Evolutionary conservation across 2,888 invertebrate genomes (phyloP), one percentile per base, ranked within the genome.

Genomic region (Luffia ferchaultella): DNA sequence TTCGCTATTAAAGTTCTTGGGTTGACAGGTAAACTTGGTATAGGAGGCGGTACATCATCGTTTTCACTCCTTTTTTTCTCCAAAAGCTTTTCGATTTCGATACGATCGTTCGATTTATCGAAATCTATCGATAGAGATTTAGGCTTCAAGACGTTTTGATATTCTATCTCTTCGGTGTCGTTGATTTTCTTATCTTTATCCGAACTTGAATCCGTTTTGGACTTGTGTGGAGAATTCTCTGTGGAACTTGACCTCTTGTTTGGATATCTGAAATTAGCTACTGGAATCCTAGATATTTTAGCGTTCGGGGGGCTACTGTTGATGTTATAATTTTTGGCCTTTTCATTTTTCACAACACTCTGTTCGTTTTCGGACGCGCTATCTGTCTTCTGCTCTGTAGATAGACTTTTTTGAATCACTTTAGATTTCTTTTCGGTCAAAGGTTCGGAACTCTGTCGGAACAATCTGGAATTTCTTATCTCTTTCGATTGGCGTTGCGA

Each of bases 1-100:
- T 93, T 91, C 0, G 93, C 92, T n/a, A 79, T 75, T 50, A 75
- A 51, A 0, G 78, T 85, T 53, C 79, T 58, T 0, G 78, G 78
- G 52, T 73, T 79, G 1, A 86, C 73, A 0, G 86, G 86, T 0
- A 87, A 62, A 15, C 84, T 84, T 0, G 86, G 82, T 30, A 83
- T 80, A 0, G 82, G 84, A 0, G 85, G 85, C 0, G 83, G 84
- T 0, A 71, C 73, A 30, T 80, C 80, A 0, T 18, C 74, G 2
- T 53, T 54, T 2, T 64, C 60, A 0, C 64, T 56, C 2, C 67
- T 55, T 47, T 67, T 70, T 56, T 68, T 69, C 57, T 70, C 68
- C 0, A 62, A n/a, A 15, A 66, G 54, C 46, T 58, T 62, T 17
- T 67, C 67, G 2, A 65, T 46, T 2, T 65, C 62, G 0, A 52